phyloP scores from a whole-genome alignment of 2,113 vertebrate genomes.

The Bubalus kerabau region DNA sequence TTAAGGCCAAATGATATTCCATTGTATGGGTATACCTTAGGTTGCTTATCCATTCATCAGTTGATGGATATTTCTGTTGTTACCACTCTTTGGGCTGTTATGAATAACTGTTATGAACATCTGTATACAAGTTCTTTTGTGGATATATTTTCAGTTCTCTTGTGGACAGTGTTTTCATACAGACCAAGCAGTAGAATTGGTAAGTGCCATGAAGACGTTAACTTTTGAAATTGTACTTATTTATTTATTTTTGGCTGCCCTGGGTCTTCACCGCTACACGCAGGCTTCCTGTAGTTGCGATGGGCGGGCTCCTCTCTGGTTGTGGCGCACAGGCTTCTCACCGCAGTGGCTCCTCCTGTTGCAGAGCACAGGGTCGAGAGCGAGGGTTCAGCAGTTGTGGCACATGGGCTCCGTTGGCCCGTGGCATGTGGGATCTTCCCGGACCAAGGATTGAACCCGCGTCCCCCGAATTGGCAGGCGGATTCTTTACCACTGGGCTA shows the following conservation, averaged over 20 bases:
- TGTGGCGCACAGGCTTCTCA: not conserved
- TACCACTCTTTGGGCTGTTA: not conserved
- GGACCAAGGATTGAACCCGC: not conserved
- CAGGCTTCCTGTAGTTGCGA: accelerated
- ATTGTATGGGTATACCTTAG: not conserved
- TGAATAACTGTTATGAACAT: not conserved
- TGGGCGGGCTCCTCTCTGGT: accelerated
- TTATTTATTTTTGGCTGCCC: not conserved
- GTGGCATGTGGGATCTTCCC: not conserved
- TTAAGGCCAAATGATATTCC: not conserved
- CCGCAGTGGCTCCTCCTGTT: not conserved
- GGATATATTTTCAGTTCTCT: not conserved
- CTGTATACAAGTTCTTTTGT: not conserved
- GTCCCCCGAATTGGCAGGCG: accelerated
- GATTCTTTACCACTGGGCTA: not conserved
- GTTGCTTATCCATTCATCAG: not conserved
- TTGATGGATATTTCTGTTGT: not conserved
- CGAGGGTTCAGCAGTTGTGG: accelerated
- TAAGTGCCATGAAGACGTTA: not conserved
- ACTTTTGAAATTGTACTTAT: not conserved
- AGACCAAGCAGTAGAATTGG: not conserved
- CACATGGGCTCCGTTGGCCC: not conserved
- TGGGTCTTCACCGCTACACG: not conserved
- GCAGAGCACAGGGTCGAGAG: not conserved
- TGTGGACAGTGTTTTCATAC: not conserved